Evolutionary conservation across 35 echinoderm and acorn worm species (phyloP).

Genomic region (Heliocidaris erythrogramma): DNA sequence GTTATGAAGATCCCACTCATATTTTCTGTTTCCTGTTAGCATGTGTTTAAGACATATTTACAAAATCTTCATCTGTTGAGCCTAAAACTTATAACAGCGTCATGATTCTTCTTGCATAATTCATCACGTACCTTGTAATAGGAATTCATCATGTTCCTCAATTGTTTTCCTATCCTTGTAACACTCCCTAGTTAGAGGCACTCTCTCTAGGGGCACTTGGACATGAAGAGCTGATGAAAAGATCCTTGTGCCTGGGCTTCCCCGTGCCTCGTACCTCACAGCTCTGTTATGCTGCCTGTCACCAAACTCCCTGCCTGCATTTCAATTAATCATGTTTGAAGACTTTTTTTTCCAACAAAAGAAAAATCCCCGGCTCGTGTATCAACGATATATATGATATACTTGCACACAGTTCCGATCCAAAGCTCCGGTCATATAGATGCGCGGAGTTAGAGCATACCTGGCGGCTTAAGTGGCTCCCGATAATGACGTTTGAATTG

Average conservation of each 20-base stretch:
- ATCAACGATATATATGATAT: not conserved
- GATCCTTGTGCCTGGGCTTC: not conserved
- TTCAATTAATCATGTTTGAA: not conserved
- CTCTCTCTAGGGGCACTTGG: not conserved
- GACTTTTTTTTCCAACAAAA: not conserved
- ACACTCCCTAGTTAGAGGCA: not conserved
- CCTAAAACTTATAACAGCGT: no score
- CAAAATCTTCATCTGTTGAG: no score
- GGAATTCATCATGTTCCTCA: slow-evolving; percentile 20
- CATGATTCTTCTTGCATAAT: not conserved
- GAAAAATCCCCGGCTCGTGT: not conserved
- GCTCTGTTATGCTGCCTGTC: not conserved
- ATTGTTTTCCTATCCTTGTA: slow-evolving; percentile 21
- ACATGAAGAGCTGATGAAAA: not conserved
- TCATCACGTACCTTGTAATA: slow-evolving; percentile 34
- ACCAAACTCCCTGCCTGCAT: not conserved
- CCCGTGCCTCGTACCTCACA: not conserved
- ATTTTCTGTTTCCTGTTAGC: no score
- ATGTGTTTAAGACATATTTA: no score
- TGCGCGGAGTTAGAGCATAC: not conserved
- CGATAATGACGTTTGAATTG: not conserved
- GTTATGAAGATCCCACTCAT: no score
- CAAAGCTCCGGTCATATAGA: not conserved
- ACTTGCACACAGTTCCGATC: not conserved
- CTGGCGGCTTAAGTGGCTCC: not conserved